phyloP scores from a whole-genome alignment of 2,797 vertebrate species.

The Cuculus canorus region DNA sequence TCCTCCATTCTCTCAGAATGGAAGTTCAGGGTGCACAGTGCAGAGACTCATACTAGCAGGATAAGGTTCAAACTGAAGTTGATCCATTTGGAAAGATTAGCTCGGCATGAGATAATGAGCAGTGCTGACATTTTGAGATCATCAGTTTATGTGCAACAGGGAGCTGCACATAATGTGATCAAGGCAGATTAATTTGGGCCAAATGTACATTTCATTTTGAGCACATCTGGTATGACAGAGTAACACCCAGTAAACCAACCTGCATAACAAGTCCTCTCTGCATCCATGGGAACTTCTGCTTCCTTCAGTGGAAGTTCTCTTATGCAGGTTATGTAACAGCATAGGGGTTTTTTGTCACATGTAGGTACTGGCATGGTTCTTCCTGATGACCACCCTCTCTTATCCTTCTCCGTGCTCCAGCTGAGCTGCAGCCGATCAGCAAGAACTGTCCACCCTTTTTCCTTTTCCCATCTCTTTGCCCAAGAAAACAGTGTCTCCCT shows the following conservation, averaged over 20 bases:
- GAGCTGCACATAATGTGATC: neutral
- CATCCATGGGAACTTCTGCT: neutral
- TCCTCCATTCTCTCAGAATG: neutral
- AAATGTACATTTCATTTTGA: neutral
- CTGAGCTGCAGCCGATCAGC: neutral
- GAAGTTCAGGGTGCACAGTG: neutral
- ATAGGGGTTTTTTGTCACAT: neutral
- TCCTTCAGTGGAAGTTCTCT: neutral
- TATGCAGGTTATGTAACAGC: neutral
- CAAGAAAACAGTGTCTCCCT: neutral
- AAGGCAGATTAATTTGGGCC: neutral
- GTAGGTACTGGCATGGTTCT: neutral
- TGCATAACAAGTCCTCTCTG: neutral
- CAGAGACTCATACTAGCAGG: neutral
- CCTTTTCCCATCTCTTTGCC: neutral
- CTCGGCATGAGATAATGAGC: neutral
- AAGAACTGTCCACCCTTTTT: neutral
- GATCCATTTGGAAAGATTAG: neutral
- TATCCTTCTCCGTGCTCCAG: neutral
- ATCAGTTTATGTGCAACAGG: neutral
- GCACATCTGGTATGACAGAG: neutral
- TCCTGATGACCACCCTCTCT: neutral
- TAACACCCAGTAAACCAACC: neutral
- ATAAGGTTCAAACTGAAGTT: neutral
- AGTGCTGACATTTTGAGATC: neutral